phyloP scores from a whole-genome alignment of 2,113 vertebrate species.

The Ivindomyrus marchei region DNA sequence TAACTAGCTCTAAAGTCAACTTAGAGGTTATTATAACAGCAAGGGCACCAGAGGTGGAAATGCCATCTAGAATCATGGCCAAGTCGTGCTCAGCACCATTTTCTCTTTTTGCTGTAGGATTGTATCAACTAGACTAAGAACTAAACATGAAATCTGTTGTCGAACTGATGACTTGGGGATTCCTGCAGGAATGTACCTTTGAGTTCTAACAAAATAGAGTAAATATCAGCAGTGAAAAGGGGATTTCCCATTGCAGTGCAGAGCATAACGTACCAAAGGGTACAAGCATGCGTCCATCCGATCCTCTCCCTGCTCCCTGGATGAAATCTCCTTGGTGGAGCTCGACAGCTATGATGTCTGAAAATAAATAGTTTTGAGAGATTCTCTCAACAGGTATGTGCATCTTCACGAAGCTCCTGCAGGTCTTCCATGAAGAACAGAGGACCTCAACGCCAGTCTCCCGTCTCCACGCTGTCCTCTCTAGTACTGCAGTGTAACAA shows the following conservation, averaged over 20 bases:
- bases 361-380: constrained; percentile 8
- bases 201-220: background rate
- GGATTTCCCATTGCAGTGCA: background rate
- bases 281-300: background rate
- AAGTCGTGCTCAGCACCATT: background rate
- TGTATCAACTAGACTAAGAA: background rate
- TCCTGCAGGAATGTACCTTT: background rate
- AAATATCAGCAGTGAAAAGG: background rate
- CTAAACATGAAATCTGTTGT: background rate
- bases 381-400: background rate
- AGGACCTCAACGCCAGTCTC: background rate
- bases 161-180: background rate
- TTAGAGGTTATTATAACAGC: background rate
- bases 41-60: background rate
- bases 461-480: background rate
- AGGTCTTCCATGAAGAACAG: background rate
- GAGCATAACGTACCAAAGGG: background rate
- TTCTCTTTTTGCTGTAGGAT: background rate
- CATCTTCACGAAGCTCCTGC: background rate
- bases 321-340: background rate
- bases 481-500: background rate
- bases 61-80: background rate
- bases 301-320: background rate
- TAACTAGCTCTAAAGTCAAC: background rate
- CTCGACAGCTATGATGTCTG: background rate